Evolutionary conservation across 2,888 invertebrate species (phyloP).

Genomic region (Subacronicta megacephala): DNA sequence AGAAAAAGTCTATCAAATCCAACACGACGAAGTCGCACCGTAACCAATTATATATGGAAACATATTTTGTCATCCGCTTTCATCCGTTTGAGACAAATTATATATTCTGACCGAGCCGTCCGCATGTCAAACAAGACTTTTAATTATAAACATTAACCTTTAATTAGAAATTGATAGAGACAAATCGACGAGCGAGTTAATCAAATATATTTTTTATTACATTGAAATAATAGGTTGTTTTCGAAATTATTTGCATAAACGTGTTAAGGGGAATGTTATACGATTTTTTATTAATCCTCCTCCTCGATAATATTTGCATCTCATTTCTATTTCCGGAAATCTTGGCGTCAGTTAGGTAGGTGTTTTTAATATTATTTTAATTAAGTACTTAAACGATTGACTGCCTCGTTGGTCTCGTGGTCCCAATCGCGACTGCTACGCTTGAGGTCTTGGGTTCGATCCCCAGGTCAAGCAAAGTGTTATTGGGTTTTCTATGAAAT

Average conservation of each 20-base stretch:
- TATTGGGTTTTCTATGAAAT: no score
- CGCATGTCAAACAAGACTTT: conserved; percentile 62
- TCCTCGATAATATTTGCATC: no score
- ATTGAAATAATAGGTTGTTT: conserved; percentile 48
- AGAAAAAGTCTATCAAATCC: background rate
- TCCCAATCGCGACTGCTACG: no score
- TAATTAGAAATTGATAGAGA: conserved; percentile 68
- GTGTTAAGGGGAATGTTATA: conserved; percentile 39
- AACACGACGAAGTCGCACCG: conserved; percentile 6
- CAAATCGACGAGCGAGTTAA: conserved; percentile 61
- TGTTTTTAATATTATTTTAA: no score
- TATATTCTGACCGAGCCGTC: conserved; percentile 43
- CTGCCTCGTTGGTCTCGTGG: no score
- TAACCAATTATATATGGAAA: conserved; percentile 17
- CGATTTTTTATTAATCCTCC: background rate
- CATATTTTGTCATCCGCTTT: conserved; percentile 27
- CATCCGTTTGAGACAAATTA: conserved; percentile 41
- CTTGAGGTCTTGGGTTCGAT: no score
- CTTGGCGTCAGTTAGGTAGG: no score
- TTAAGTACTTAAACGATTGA: no score
- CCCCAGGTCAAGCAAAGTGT: no score
- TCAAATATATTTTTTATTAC: conserved; percentile 48
- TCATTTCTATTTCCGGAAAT: no score
- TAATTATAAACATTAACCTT: conserved; percentile 62
- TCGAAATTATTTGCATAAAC: conserved; percentile 51